These are phyloP conservation scores for Pseudomyrmex flavicornis DNA, from an alignment of 1,140 invertebrate species.

Conservation along the genomic window DNA sequence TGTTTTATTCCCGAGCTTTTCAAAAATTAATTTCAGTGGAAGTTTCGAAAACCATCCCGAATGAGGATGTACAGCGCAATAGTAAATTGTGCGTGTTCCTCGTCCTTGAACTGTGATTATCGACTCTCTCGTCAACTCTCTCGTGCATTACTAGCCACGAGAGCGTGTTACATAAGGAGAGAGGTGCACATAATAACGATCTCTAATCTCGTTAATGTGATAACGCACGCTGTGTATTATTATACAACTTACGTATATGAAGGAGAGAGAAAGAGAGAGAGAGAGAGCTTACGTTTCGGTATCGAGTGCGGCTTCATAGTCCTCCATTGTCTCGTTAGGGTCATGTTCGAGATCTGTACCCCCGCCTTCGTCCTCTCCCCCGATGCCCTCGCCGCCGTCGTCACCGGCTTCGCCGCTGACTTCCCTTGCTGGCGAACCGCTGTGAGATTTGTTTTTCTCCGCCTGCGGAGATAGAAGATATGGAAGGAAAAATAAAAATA, in stretches of 20 bases:
- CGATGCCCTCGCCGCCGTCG: conserved; percentile 86
- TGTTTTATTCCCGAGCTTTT: neutral
- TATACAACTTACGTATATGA: neutral
- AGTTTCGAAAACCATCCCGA: neutral
- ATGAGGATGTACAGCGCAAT: neutral
- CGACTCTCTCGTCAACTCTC: neutral
- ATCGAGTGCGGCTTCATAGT: conserved; percentile 88
- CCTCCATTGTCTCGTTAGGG: conserved; percentile 88
- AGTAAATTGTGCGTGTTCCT: neutral
- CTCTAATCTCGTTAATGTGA: conserved; percentile 21
- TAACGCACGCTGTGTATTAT: conserved; percentile 21
- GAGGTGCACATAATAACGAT: neutral
- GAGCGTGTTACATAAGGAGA: neutral
- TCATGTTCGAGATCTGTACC: conserved; percentile 82
- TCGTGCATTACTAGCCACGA: neutral
- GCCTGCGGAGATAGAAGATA: conserved; percentile 76
- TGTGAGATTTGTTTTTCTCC: conserved; percentile 88
- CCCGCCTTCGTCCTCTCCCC: conserved; percentile 84
- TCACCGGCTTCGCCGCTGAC: conserved; percentile 85
- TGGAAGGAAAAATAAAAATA: neutral
- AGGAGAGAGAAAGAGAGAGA: too few relatives aligned
- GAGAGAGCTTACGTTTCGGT: conserved; percentile 86
- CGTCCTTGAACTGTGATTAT: neutral
- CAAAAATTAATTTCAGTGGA: neutral
- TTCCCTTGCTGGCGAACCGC: conserved; percentile 87